Evolutionary conservation across 2,888 invertebrate species (phyloP).

Genomic region (Augochlorella aurata): DNA sequence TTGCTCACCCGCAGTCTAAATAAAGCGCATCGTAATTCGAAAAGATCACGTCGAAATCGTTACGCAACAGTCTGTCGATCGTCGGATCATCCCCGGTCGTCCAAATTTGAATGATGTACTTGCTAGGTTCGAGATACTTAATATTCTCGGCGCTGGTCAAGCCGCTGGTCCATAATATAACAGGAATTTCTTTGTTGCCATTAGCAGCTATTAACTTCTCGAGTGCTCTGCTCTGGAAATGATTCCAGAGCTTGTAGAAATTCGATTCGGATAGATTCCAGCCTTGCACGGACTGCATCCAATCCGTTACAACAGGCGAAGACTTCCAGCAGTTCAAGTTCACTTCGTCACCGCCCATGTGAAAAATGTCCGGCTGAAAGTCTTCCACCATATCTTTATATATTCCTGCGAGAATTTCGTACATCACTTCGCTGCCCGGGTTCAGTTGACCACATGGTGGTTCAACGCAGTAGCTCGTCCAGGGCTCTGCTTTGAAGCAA

Average conservation of each 20-base stretch:
- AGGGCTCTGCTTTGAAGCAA: conserved; percentile 86
- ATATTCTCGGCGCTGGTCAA: conserved; percentile 87
- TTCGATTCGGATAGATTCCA: conserved; percentile 84
- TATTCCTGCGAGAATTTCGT: conserved; percentile 87
- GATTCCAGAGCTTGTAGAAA: conserved; percentile 76
- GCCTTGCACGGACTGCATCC: conserved; percentile 85
- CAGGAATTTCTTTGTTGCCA: conserved; percentile 84
- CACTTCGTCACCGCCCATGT: conserved; percentile 95
- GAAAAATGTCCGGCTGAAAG: conserved; percentile 90
- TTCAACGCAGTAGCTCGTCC: conserved; percentile 88
- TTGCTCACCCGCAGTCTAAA: conserved; percentile 89
- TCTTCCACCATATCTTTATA: conserved; percentile 89
- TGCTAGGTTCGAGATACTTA: conserved; percentile 87
- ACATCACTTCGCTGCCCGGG: conserved; percentile 87
- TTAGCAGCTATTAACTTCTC: conserved; percentile 84
- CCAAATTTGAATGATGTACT: conserved; percentile 94
- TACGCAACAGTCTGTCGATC: conserved; percentile 86
- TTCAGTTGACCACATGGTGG: conserved; percentile 94
- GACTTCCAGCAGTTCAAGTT: conserved; percentile 89
- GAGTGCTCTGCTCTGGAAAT: conserved; percentile 88
- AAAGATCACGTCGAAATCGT: conserved; percentile 90
- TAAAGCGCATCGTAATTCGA: conserved; percentile 94
- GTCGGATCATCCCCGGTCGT: conserved; percentile 87
- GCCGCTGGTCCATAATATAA: conserved; percentile 92
- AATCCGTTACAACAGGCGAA: conserved; percentile 86